A percentile compares a stretch with the other conserved stretches of the same genome.
Evolutionary conservation across 2,888 invertebrate genomes (phyloP).

Genomic region (Drosophila niveifrons): DNA sequence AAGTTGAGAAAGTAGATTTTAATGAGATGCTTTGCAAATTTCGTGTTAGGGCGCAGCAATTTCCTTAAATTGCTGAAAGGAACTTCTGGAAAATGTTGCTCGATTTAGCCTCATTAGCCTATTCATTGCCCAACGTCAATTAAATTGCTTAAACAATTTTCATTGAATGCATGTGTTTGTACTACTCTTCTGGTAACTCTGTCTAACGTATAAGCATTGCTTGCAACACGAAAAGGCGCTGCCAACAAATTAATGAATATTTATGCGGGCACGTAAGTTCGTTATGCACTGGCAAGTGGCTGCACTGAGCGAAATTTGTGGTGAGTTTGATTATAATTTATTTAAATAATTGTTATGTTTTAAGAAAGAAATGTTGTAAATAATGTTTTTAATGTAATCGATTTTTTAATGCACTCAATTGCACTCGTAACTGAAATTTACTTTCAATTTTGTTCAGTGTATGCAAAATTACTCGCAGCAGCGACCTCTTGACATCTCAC

Average conservation of each 20-base stretch:
- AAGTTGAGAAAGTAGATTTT: constrained; percentile 69
- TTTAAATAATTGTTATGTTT: too few species aligned
- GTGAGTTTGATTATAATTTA: not conserved
- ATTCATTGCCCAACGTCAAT: constrained; percentile 5
- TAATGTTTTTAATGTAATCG: too few species aligned
- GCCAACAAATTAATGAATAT: constrained; percentile 62
- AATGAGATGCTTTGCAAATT: constrained; percentile 68
- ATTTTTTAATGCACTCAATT: not conserved
- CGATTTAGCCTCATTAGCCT: not conserved
- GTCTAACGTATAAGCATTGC: constrained; percentile 35
- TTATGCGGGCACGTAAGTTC: constrained; percentile 56
- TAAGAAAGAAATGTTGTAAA: too few species aligned
- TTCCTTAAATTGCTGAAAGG: constrained; percentile 24
- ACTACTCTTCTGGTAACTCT: not conserved
- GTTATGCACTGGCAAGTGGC: constrained; percentile 34
- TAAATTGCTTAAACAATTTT: constrained; percentile 14
- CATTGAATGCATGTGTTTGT: constrained; percentile 19
- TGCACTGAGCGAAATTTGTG: constrained; percentile 16
- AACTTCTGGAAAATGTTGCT: constrained; percentile 1
- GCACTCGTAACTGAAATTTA: not conserved
- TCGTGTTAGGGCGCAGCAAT: constrained; percentile 10
- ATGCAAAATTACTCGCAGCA: constrained; percentile 11
- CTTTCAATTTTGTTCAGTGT: not conserved
- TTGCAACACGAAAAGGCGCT: constrained; percentile 26
- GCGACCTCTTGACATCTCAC: constrained; percentile 61